Base-by-base conservation (phyloP, 2,113 vertebrate species). In the Oxyruncus cristatus region DNA sequence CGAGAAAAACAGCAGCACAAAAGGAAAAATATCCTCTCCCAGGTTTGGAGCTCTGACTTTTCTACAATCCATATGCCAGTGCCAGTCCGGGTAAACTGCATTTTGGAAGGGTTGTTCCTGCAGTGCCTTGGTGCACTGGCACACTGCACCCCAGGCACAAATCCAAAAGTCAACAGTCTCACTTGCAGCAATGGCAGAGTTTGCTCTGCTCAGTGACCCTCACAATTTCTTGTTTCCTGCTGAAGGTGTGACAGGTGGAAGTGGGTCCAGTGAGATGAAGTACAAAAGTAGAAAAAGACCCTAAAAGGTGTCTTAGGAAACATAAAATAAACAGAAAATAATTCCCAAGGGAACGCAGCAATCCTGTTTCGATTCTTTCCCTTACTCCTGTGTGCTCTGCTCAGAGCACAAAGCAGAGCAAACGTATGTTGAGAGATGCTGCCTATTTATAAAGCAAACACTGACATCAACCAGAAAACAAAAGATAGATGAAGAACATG, bases 371-470 rank as follows among this genome's bases (percentile, higher is more conserved):
- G 14, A n/a, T 65, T 35, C 0, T 66, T 72, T 19, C 42, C 44
- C 33, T 71, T 61, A 11, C 47, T 94, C 47, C 68, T 68, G 30
- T 8, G 3, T 14, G 17, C 37, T 86, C 77, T 81, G 80, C 73
- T 97, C 94, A 85, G 53, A 89, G 46, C 95, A 76, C 32, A 90
- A 94, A 96, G 94, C 84, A 89, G 62, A 93, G 72, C 88, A 97
- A 97, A 93, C 58, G 59, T 90, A 73, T 71, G 96, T 94, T 93
- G 95, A 92, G 96, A 94, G 95, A 96, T 82, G 65, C 44, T 85
- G 71, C 70, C 85, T 89, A 83, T 96, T 96, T 95, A 63, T 90
- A 77, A 96, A 92, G 95, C 73, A 93, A 96, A 97, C 82, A 95
- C 77, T 72, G 66, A 70, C 93, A 95, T 44, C 88, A 65, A 56